Percentiles rank a stretch among this genome's conserved stretches.
These are phyloP conservation scores for Eilema griseolum DNA, from an alignment of 2,888 invertebrate species.

Conservation along the genomic window DNA sequence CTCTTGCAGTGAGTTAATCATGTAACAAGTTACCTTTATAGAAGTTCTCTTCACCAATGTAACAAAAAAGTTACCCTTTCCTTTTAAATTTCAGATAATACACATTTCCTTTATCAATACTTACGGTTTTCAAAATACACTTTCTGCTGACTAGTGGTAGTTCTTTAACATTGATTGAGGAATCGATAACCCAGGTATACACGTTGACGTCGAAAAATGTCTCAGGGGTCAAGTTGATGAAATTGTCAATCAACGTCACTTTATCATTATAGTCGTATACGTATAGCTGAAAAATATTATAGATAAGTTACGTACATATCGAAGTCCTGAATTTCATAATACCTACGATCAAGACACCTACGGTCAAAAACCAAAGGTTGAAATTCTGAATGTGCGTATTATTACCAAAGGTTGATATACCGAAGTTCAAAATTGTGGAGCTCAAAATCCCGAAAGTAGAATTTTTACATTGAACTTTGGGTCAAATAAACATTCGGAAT, in stretches of 20 bases:
- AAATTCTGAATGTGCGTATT: too few species aligned
- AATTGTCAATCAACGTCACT: conserved; percentile 61
- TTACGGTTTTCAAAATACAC: conserved; percentile 66
- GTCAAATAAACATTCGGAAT: too few species aligned
- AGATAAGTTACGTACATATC: neutral
- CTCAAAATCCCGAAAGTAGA: too few species aligned
- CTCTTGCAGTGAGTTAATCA: neutral
- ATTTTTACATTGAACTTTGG: too few species aligned
- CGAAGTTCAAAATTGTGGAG: too few species aligned
- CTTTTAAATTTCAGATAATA: too few species aligned
- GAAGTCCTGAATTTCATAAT: too few species aligned
- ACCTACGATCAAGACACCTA: too few species aligned
- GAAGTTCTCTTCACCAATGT: too few species aligned
- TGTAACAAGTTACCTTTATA: too few species aligned
- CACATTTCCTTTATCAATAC: conserved; percentile 20
- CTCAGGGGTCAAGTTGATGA: conserved; percentile 55
- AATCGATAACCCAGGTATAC: conserved; percentile 71
- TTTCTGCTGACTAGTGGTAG: conserved; percentile 62
- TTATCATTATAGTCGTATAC: conserved; percentile 59
- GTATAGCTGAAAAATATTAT: conserved; percentile 59
- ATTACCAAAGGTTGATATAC: too few species aligned
- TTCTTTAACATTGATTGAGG: conserved; percentile 67
- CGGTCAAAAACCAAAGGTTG: too few species aligned
- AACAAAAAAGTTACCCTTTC: neutral
- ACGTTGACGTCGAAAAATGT: conserved; percentile 69